Base-by-base conservation (phyloP, 2,797 vertebrate genomes). In the Betta splendens region DNA sequence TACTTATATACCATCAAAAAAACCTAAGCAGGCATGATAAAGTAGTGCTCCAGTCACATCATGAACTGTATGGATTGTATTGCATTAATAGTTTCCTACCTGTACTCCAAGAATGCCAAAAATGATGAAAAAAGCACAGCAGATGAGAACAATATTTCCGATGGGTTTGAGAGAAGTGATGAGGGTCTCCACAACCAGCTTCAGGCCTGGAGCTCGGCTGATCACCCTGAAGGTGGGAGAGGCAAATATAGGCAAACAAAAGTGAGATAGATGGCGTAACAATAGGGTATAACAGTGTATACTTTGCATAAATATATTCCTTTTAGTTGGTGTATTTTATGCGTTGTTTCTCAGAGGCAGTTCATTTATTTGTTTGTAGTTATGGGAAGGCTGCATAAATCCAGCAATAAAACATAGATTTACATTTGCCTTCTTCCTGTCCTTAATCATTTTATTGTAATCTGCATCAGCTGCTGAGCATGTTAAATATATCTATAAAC, bases 151-250 rank as follows among this genome's bases (percentile, higher is more conserved):
- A 0, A 99, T 99, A 80, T 99, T 98, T 70, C 97, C 97, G 0
- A 99, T 99, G 44, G 97, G 97, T 80, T 98, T 99, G 25, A 99
- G 94, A 51, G 97, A 99, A 3, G 97, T 98, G 88, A 99, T 99
- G 26, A 99, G 93, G 0, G 97, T 99, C 89, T 99, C 97, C 50
- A 99, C 97, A 56, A 99, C 97, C 74, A 99, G 89, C 87, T 99
- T 99, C 68, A 99, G 87, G 40, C 97, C 97, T 0, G 97, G 97
- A 7, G 97, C 97, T 85, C 97, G 91, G 85, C 97, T 99, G 70
- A 99, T 99, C 69, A 99, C 97, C 72, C 97, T 99, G 88, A 21
- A 18, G 42, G 44, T 5, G 2, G 9, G 11, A 56, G 5, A 32
- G n/a, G n/a, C n/a, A n/a, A 10, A 23, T 39, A 25, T 3, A 16